Conservation (phyloP, 2,113 vertebrate species). For the Perccottus glenii region DNA sequence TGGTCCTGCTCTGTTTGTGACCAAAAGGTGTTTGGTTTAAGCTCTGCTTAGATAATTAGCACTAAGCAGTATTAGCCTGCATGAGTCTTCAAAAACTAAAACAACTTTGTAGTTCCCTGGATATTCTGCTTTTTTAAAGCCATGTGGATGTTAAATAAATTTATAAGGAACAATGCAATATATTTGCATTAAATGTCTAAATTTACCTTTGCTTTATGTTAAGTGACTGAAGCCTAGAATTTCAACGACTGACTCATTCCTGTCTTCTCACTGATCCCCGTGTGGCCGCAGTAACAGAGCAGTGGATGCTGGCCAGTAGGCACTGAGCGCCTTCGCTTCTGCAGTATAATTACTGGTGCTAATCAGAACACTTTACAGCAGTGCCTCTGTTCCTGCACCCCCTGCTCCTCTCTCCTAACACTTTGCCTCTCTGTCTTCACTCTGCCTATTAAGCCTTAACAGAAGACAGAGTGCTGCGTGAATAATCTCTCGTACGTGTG, state of each 20-base stretch:
- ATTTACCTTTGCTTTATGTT: too few relatives aligned
- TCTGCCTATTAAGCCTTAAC: conserved; percentile 59
- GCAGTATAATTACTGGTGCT: conserved; percentile 81
- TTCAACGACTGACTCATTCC: conserved; percentile 1
- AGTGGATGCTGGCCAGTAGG: conserved; percentile 63
- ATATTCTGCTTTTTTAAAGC: too few relatives aligned
- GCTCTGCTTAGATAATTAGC: not conserved
- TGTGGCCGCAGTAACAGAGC: conserved; percentile 33
- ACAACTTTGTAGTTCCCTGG: too few relatives aligned
- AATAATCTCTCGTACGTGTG: conserved; percentile 47
- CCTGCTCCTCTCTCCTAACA: conserved; percentile 54
- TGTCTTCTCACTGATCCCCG: conserved; percentile 38
- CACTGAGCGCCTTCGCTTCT: conserved; percentile 68
- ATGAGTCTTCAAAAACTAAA: not conserved
- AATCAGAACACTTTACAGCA: conserved; percentile 83
- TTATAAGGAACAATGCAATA: too few relatives aligned
- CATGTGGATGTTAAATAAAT: too few relatives aligned
- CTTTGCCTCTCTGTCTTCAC: conserved; percentile 64
- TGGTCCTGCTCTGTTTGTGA: not conserved
- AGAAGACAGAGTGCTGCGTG: conserved; percentile 65
- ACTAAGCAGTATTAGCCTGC: not conserved
- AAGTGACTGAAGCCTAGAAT: not conserved
- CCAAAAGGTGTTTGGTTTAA: not conserved
- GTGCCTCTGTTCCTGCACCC: conserved; percentile 77
- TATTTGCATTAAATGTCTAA: too few relatives aligned